Evolutionary conservation across 2,113 vertebrate species (phyloP), one percentile per base, ranked within the genome.

Genomic region (Eonycteris spelaea): DNA sequence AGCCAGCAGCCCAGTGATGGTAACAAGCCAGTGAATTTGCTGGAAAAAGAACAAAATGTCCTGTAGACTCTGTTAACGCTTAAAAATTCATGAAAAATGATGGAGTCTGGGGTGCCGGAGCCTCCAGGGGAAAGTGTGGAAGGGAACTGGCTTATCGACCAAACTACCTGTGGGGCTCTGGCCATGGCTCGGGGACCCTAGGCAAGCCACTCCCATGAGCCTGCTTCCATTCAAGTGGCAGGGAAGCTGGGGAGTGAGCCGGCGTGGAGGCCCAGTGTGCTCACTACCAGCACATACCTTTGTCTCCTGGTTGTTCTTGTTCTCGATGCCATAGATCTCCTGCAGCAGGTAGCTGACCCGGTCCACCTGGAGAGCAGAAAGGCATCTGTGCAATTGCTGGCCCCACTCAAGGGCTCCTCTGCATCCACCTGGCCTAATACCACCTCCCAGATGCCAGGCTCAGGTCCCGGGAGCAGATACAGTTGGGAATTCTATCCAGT

Each of bases 311-410:
- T 99, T 99, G 98, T 99, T 99, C 97, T 99, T 99, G 98, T 99
- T 99, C 98, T 99, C 99, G 0, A 99, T 99, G 95, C 99, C 99
- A 0, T 99, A 99, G 98, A 99, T 99, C 98, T 99, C 99, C 98
- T 99, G 99, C 12, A 99, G 98, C 95, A 99, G 98, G 97, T 99
- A 99, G 98, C 99, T 99, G 97, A 99, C 99, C 33, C 99, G 99
- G 97, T 99, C 99, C 97, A 99, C 99, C 99, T 99, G 67, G 35
- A 74, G 38, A 88, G 91, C 21, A 97, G 84, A 59, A 88, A 68
- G 30, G 83, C 11, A 92, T 13, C 70, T 79, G 63, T 57, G 84
- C 22, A 22, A 21, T 68, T 6, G 16, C 24, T 21, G 38, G 8
- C 15, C 16, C 68, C 12, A 30, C 5, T 9, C 6, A 28, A 84